phyloP scores from a whole-genome alignment of 1,140 invertebrate genomes.

The Bombus cullumanus region DNA sequence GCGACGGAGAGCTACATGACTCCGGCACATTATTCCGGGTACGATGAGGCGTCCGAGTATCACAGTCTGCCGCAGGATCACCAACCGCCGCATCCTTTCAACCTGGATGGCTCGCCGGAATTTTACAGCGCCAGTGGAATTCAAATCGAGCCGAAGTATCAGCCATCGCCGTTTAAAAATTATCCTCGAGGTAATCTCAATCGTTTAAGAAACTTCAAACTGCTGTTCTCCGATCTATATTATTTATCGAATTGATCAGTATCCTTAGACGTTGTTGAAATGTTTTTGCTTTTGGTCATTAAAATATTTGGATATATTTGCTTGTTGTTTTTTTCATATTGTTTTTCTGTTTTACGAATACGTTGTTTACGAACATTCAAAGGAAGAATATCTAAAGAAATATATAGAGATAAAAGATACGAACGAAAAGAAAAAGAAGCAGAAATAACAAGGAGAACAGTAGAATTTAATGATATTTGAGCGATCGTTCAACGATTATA shows the following conservation, averaged over 20 bases:
- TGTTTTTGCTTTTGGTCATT: no score
- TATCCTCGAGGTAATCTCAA: constrained; percentile 85
- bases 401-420: no score
- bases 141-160: constrained; percentile 87
- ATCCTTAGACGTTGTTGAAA: no score
- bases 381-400: no score
- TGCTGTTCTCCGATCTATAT: background rate
- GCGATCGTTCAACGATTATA: background rate
- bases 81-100: constrained; percentile 83
- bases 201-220: background rate
- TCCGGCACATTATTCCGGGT: constrained; percentile 82
- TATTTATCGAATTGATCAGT: background rate
- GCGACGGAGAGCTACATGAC: constrained; percentile 79
- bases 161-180: constrained; percentile 86
- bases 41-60: constrained; percentile 88
- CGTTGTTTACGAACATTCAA: no score
- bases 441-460: background rate
- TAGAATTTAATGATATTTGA: background rate
- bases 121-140: constrained; percentile 87
- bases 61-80: constrained; percentile 86
- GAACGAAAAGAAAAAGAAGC: background rate
- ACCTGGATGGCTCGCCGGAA: constrained; percentile 88
- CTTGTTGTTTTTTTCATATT: no score
- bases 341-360: no score
- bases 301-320: no score